Conservation (phyloP, 2,797 vertebrate genomes). For the Cyclura pinguis region DNA sequence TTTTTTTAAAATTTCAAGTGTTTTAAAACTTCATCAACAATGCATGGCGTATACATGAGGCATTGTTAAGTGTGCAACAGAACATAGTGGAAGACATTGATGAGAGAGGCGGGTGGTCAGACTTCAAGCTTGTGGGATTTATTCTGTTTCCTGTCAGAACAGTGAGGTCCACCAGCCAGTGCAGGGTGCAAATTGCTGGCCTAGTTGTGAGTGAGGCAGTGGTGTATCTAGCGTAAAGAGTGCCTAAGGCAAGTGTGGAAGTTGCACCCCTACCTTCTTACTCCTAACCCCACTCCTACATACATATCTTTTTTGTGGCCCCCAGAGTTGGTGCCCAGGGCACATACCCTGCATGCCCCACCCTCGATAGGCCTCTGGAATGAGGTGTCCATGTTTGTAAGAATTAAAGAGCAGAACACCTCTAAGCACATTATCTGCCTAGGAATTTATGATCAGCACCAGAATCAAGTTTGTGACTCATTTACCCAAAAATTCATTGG, state of each 20-base stretch:
- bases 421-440: neutral
- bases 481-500: neutral
- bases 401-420: neutral
- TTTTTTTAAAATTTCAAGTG: neutral
- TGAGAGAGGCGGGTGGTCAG: neutral
- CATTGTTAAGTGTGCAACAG: neutral
- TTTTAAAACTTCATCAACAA: neutral
- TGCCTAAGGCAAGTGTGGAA: no score
- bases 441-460: neutral
- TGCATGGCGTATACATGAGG: neutral
- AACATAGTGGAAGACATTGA: neutral
- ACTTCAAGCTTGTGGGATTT: neutral
- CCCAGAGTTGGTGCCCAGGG: no score
- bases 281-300: no score
- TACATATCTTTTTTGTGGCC: no score
- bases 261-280: no score
- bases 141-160: neutral
- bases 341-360: no score
- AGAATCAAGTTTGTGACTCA: neutral
- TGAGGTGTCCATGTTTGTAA: neutral
- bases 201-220: neutral
- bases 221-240: no score
- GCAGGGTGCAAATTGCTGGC: neutral
- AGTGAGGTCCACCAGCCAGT: neutral
- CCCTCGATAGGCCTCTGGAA: no score